These are phyloP conservation scores for Trachelus stipa DNA, from an alignment of 2,888 invertebrate genomes.

Conservation along the genomic window DNA sequence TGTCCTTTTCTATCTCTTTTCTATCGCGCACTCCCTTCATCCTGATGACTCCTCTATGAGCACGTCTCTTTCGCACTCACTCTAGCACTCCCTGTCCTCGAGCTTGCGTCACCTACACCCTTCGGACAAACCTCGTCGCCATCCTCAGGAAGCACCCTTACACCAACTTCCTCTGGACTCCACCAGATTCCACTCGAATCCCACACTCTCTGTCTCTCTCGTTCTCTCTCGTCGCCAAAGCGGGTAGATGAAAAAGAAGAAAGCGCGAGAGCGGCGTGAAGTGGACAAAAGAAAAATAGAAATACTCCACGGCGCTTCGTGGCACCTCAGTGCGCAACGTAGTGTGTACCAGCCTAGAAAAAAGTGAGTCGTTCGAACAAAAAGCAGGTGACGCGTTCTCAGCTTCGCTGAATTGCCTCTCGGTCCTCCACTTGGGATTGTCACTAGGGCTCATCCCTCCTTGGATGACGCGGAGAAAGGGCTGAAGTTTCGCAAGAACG, in stretches of 20 bases:
- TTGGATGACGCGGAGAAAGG: conserved; percentile 4
- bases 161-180: conserved; percentile 30
- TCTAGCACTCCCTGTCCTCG: conserved; percentile 18
- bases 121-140: conserved; percentile 36
- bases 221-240: conserved; percentile 20
- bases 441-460: neutral
- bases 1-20: neutral
- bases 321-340: neutral
- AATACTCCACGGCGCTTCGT: conserved; percentile 35
- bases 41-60: conserved; percentile 18
- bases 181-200: conserved; percentile 51
- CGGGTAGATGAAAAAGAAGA: neutral
- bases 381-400: conserved; percentile 49
- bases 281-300: conserved; percentile 56
- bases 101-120: conserved; percentile 40
- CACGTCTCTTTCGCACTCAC: conserved; percentile 17
- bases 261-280: conserved; percentile 36
- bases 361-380: conserved; percentile 34
- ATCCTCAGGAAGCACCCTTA: neutral
- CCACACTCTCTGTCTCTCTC: conserved; percentile 21
- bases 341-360: conserved; percentile 2
- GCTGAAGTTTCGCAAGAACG: conserved; percentile 13
- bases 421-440: conserved; percentile 12
- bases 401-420: conserved; percentile 39
- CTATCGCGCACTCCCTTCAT: conserved; percentile 13